These are phyloP conservation scores for Hirtodrosophila alboralis DNA, from an alignment of 2,888 invertebrate species.

Conservation along the genomic window DNA sequence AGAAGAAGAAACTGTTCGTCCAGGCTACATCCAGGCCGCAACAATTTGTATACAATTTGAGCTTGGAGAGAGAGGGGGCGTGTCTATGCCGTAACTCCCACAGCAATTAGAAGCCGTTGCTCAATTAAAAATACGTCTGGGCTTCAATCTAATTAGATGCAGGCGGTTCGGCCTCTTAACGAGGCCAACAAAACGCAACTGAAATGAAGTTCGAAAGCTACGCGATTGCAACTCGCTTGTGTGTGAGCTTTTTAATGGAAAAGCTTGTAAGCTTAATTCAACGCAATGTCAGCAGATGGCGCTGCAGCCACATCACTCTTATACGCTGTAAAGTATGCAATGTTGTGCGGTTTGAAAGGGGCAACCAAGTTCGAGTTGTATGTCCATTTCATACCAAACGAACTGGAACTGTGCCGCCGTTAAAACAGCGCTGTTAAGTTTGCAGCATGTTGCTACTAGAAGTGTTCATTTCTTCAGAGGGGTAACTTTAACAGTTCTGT, in stretches of 20 bases:
- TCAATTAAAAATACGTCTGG: conserved; percentile 10
- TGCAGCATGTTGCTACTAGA: conserved; percentile 48
- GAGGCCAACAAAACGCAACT: conserved; percentile 2
- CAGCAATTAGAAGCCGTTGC: conserved; percentile 43
- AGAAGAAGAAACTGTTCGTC: too few species aligned
- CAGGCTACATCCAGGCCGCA: conserved; percentile 28
- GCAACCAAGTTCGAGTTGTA: neutral
- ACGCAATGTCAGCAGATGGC: conserved; percentile 45
- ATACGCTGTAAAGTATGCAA: conserved; percentile 62
- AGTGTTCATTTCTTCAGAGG: conserved; percentile 55
- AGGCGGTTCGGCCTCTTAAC: conserved; percentile 13
- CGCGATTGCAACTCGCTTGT: neutral
- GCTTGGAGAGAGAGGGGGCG: conserved; percentile 28
- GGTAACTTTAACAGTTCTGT: conserved; percentile 28
- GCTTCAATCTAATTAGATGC: conserved; percentile 26
- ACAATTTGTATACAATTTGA: conserved; percentile 69
- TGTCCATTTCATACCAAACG: neutral
- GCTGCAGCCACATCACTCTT: conserved; percentile 41
- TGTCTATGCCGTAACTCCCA: conserved; percentile 45
- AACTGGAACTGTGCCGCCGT: too few species aligned
- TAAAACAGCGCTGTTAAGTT: conserved; percentile 24
- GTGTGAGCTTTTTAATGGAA: conserved; percentile 12
- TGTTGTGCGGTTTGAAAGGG: neutral
- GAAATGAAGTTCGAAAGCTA: conserved; percentile 2
- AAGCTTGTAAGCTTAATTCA: conserved; percentile 6